Evolutionary conservation across 2,888 invertebrate species (phyloP).

Genomic region (Lasioglossum figueresi): DNA sequence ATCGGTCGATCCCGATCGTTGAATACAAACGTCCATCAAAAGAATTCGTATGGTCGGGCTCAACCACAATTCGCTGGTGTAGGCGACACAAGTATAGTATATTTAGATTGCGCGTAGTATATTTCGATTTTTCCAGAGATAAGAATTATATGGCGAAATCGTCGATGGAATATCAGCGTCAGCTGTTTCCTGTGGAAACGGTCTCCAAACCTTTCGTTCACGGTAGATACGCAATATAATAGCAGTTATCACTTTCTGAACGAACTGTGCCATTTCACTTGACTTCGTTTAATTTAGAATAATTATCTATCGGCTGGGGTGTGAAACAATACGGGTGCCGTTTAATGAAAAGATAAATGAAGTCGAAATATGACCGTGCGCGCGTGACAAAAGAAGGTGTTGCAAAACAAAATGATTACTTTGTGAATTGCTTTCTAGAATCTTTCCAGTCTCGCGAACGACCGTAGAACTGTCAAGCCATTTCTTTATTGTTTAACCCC

Average conservation of each 20-base stretch:
- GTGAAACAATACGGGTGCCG: neutral
- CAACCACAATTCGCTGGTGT: constrained; percentile 10
- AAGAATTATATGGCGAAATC: neutral
- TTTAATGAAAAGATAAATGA: neutral
- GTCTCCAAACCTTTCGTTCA: neutral
- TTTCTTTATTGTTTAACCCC: neutral
- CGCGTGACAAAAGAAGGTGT: neutral
- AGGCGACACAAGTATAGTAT: neutral
- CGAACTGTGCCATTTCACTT: neutral
- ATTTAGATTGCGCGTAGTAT: neutral
- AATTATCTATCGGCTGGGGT: neutral
- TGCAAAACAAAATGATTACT: neutral
- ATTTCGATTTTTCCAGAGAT: neutral
- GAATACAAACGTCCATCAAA: neutral
- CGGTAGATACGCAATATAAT: neutral
- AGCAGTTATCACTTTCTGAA: neutral
- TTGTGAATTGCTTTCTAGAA: neutral
- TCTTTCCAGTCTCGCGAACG: neutral
- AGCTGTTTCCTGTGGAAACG: neutral
- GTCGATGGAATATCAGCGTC: neutral
- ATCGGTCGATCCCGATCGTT: neutral
- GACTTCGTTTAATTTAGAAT: neutral
- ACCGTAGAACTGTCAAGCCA: neutral
- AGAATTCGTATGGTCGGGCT: neutral
- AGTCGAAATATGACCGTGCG: neutral